A percentile compares a stretch with the other conserved stretches of the same genome.
phyloP scores from a whole-genome alignment of 2,888 invertebrate genomes.

The Rotaria macrura region DNA sequence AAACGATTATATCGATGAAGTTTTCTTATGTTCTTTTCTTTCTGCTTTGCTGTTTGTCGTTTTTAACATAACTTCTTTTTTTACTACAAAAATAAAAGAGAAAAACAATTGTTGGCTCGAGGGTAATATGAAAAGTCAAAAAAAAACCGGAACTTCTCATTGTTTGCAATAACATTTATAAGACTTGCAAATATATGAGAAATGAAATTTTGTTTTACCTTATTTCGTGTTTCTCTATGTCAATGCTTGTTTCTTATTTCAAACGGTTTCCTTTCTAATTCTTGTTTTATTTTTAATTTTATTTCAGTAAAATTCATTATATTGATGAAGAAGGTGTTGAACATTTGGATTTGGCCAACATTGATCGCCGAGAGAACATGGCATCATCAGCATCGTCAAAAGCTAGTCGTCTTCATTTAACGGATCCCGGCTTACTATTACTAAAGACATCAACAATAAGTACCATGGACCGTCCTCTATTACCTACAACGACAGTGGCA shows the following conservation, averaged over 20 bases:
- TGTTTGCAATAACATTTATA: background rate
- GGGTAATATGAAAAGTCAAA: background rate
- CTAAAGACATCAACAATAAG: background rate
- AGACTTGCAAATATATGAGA: background rate
- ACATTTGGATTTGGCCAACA: background rate
- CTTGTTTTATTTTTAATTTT: background rate
- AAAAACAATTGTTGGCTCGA: conserved; percentile 1
- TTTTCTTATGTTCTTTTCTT: background rate
- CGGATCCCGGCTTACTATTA: background rate
- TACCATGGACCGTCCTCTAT: background rate
- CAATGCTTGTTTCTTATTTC: background rate
- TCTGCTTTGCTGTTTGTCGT: too few species aligned
- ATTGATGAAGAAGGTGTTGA: conserved; percentile 16
- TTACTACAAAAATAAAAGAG: background rate
- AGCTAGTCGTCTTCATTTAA: background rate
- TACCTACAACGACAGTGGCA: too few species aligned
- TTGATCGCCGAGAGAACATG: background rate
- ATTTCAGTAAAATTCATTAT: conserved; percentile 16
- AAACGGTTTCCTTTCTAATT: background rate
- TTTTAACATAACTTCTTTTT: background rate
- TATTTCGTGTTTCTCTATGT: background rate
- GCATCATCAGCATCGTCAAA: background rate
- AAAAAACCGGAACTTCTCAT: background rate
- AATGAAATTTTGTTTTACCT: background rate
- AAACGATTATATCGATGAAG: background rate